Base-by-base conservation (phyloP, 2,113 vertebrate genomes). In the Perognathus longimembris region DNA sequence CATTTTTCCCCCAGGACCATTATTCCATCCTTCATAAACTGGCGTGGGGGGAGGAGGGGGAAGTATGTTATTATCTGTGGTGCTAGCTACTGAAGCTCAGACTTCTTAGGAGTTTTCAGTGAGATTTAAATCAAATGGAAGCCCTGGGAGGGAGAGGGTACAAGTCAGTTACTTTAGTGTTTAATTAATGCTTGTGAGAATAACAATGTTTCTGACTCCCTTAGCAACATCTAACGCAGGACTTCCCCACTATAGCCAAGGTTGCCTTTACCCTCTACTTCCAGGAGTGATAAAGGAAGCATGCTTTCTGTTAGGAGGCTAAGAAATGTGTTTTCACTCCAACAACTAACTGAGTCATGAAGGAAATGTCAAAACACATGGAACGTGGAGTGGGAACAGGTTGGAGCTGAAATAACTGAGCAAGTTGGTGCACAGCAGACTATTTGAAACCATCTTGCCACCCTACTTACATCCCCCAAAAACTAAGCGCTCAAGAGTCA, bases 101-200 rank as follows among this genome's bases (percentile, higher is more conserved):
- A n/a, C 36, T 21, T 15, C 73, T 96, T 94, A 96, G 91, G 96
- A 95, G 42, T 95, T 94, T 97, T 97, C 90, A 95, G 1, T 93
- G 85, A 96, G 90, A 97, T 97, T 97, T 97, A 97, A 95, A 88
- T 94, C 32, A 88, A 90, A 94, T 89, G 93, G 67, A 61, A 96
- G 90, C 93, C 73, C 24, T 73, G 79, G 50, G 88, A 8, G 9
- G 11, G 9, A 90, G 89, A 95, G 80, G 69, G 83, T 97, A 75
- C 2, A 94, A 96, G 76, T 94, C 96, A 90, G 86, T 81, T 70
- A 1, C 86, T 93, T 94, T 96, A 96, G 87, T 85, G 88, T 94
- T 97, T 98, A 97, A 97, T 97, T 97, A 97, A 98, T 92, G 94
- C 96, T 91, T 97, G 97, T 96, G 90, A 97, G 98, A 97, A 95